phyloP scores from a whole-genome alignment of 2,797 vertebrate species.

The Semotilus atromaculatus region DNA sequence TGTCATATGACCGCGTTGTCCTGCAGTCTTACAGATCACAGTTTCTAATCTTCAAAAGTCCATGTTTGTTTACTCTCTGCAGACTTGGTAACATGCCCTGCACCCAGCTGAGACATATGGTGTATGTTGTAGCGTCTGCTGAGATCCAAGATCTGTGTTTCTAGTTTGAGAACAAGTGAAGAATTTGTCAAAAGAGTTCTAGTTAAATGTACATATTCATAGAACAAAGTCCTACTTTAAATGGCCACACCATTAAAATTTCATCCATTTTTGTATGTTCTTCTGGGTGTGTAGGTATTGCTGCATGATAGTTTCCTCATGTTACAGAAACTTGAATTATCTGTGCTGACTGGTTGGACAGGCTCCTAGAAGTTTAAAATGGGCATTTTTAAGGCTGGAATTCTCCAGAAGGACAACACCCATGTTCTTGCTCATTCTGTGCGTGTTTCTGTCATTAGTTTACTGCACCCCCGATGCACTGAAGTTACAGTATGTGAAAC shows the following conservation, averaged over 20 bases:
- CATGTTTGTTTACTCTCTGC: conserved; percentile 11
- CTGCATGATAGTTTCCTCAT: conserved; percentile 9
- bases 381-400: neutral
- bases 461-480: neutral
- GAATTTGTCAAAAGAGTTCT: neutral
- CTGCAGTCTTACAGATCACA: neutral
- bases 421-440: conserved; percentile 16
- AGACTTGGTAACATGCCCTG: conserved; percentile 1
- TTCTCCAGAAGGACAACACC: conserved; percentile 16
- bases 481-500: neutral
- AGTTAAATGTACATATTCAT: neutral
- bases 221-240: neutral
- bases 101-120: neutral
- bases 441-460: conserved; percentile 14
- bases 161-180: neutral
- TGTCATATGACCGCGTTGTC: neutral
- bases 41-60: neutral
- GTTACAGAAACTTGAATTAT: conserved; percentile 32
- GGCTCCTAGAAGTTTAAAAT: conserved; percentile 13
- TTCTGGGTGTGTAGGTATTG: neutral
- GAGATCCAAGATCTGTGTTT: neutral
- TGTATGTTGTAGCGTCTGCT: neutral
- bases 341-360: conserved; percentile 30
- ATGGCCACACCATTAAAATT: neutral
- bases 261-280: neutral